Base-by-base conservation (phyloP, 2,888 invertebrate genomes). In the Altica lythri region DNA sequence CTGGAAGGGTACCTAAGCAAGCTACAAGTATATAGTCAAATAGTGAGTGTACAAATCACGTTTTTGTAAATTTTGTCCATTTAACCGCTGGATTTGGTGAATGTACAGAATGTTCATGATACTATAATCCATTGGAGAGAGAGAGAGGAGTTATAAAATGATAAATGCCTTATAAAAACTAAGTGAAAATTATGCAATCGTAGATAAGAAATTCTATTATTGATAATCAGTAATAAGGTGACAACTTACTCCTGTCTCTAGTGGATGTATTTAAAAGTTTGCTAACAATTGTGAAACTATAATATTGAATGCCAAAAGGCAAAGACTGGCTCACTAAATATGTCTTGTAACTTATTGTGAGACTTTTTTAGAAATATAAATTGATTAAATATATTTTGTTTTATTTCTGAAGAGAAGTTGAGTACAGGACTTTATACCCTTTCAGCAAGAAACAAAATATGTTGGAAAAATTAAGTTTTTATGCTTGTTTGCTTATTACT, bases 351-450 rank as follows among this genome's bases (percentile, higher is more conserved):
- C 71, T 73, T 71, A 62, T 74, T 75, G 74, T 75, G 75, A 74
- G 72, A 74, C 69, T 74, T 74, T 75, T 75, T 74, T 70, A 75
- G 75, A 75, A 75, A 75, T 74, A 75, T 73, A 75, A 73, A 66
- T 71, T 74, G 70, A 71, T 70, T 67, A 68, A 65, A 72, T 72
- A 69, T 67, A 63, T 35, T 54, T 55, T 52, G 56, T 56, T 49
- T 49, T 49, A 49, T 49, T 49, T 49, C 49, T 40, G 14, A n/a
- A n/a, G n/a, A n/a, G n/a, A n/a, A n/a, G 19, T 32, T 25, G 42
- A 49, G 40, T 61, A 59, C n/a, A 54, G 68, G 70, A 69, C 70
- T 42, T 70, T 62, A 70, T 72, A 71, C 74, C 75, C 74, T 74
- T 75, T 72, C 74, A 74, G 73, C 70, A 67, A 68, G 60, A 56